A percentile compares a stretch with the other conserved stretches of the same genome.
Conservation (phyloP, 2,797 vertebrate species). For the Neopelma chrysocephalum region DNA sequence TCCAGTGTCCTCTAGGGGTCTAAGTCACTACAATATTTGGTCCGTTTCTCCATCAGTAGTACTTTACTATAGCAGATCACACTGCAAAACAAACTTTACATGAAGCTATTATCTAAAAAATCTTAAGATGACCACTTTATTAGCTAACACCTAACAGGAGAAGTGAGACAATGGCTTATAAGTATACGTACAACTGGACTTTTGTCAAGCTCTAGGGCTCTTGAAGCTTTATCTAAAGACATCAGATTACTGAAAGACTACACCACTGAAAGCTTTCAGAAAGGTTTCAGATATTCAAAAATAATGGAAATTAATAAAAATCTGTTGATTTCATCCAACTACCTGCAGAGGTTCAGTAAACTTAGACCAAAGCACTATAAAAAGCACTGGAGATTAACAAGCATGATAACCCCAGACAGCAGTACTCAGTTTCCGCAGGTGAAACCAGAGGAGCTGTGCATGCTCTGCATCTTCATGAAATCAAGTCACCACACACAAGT, state of each 20-base stretch:
- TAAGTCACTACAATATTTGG: not conserved
- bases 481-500: not conserved
- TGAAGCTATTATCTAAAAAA: not conserved
- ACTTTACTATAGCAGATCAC: not conserved
- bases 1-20: not conserved
- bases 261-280: not conserved
- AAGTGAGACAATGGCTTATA: not conserved
- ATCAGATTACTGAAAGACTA: not conserved
- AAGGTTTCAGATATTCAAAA: not conserved
- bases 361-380: not conserved
- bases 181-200: not conserved
- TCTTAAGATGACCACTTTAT: not conserved
- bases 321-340: not conserved
- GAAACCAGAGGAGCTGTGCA: not conserved
- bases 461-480: not conserved
- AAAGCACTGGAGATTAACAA: slow-evolving; percentile 45
- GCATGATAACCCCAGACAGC: not conserved
- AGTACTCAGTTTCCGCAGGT: not conserved
- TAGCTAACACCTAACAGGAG: not conserved
- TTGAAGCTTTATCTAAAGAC: not conserved
- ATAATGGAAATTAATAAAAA: not conserved
- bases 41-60: not conserved
- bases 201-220: not conserved
- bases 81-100: not conserved
- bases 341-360: slow-evolving; percentile 24